phyloP scores from a whole-genome alignment of 2,888 invertebrate species.

The Tortricodes alternella region DNA sequence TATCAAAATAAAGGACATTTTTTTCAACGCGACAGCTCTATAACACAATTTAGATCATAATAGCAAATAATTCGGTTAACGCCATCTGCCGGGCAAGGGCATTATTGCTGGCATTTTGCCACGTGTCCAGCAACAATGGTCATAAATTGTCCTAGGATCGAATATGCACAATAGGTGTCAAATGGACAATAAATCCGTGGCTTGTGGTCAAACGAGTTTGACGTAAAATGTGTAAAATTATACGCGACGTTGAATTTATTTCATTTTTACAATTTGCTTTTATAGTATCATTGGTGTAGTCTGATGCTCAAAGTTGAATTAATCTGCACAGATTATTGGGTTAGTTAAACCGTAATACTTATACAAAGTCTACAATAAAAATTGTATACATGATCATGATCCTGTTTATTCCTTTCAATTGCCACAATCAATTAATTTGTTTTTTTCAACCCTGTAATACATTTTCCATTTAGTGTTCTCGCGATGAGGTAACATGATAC shows the following conservation, averaged over 20 bases:
- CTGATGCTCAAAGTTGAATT: slow-evolving; percentile 1
- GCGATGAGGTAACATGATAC: too few species aligned
- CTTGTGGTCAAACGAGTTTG: slow-evolving; percentile 55
- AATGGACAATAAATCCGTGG: slow-evolving; percentile 59
- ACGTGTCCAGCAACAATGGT: slow-evolving; percentile 63
- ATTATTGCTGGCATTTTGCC: slow-evolving; percentile 54
- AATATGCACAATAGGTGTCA: slow-evolving; percentile 70
- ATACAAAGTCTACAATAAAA: too few species aligned
- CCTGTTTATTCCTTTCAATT: too few species aligned
- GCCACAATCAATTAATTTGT: too few species aligned
- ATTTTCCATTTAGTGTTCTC: too few species aligned
- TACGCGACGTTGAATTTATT: slow-evolving; percentile 38
- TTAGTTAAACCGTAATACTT: too few species aligned
- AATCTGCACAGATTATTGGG: too few species aligned
- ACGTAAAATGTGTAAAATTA: slow-evolving; percentile 43
- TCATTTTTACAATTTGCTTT: slow-evolving; percentile 31
- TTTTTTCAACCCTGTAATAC: too few species aligned
- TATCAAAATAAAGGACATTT: slow-evolving; percentile 50
- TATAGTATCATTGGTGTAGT: slow-evolving; percentile 2
- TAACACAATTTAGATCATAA: slow-evolving; percentile 51
- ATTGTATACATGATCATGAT: too few species aligned
- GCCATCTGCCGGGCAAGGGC: slow-evolving; percentile 60
- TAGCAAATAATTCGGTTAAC: slow-evolving; percentile 51
- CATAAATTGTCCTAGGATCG: slow-evolving; percentile 63
- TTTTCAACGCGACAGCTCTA: slow-evolving; percentile 43